Conservation (phyloP, 2,113 vertebrate genomes). For the Strix uralensis region DNA sequence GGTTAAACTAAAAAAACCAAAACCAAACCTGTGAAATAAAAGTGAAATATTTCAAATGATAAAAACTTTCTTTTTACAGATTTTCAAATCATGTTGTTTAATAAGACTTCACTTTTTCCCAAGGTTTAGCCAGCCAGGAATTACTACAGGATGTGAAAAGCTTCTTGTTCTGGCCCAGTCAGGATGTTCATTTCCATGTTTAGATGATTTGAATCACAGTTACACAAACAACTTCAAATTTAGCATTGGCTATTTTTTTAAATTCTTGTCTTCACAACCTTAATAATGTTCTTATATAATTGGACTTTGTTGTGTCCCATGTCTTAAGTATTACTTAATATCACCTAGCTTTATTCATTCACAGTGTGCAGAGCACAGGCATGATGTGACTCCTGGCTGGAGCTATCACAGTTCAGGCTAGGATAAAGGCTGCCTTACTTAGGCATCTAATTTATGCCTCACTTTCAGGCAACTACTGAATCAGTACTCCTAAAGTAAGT, state of each 20-base stretch:
- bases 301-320: background rate
- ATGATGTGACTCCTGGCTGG: background rate
- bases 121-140: background rate
- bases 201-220: background rate
- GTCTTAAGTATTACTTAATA: background rate
- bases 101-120: background rate
- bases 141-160: background rate
- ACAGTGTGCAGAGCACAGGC: background rate
- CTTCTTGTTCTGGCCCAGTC: background rate
- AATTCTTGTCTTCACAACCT: background rate
- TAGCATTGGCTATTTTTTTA: background rate
- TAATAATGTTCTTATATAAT: background rate
- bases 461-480: background rate
- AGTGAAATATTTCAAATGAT: background rate
- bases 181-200: background rate
- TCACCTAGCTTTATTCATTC: background rate
- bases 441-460: background rate
- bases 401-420: background rate
- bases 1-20: background rate
- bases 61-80: background rate
- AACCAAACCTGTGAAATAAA: background rate
- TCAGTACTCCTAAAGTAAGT: background rate
- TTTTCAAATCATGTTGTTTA: background rate
- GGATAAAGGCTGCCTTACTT: background rate
- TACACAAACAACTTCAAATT: background rate